phyloP scores from a whole-genome alignment of 2,888 invertebrate genomes.

The Microctonus hyperodae region DNA sequence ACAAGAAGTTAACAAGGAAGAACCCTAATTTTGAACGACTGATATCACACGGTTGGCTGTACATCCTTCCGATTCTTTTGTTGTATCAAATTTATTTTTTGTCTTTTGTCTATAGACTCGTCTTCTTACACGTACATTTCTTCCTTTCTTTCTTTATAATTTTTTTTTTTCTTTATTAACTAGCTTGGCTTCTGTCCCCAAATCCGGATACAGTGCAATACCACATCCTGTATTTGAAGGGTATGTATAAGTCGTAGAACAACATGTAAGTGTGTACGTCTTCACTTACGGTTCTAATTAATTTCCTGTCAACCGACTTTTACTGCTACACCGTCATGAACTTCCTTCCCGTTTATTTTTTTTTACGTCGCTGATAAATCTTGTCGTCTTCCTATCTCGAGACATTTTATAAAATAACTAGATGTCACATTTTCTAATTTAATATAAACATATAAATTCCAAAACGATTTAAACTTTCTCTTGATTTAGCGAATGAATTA shows the following conservation, averaged over 20 bases:
- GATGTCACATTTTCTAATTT: background rate
- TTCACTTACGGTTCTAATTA: constrained; percentile 44
- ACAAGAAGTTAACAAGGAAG: constrained; percentile 8
- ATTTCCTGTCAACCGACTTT: constrained; percentile 43
- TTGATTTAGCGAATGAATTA: background rate
- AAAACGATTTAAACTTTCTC: too few relatives aligned
- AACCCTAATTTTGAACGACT: constrained; percentile 17
- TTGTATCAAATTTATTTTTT: constrained; percentile 26
- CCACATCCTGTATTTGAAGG: constrained; percentile 47
- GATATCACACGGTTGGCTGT: constrained; percentile 46
- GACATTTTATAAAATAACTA: background rate
- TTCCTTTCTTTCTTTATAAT: too few relatives aligned
- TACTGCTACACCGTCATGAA: constrained; percentile 19
- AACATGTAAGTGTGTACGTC: constrained; percentile 37
- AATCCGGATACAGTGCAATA: constrained; percentile 40
- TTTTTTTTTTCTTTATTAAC: constrained; percentile 18
- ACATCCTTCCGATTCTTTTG: constrained; percentile 47
- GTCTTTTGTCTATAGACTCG: constrained; percentile 14
- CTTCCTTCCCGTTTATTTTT: constrained; percentile 22
- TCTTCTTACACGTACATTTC: too few relatives aligned
- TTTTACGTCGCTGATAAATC: background rate
- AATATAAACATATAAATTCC: too few relatives aligned
- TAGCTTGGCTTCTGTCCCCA: constrained; percentile 32
- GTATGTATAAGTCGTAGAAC: constrained; percentile 29
- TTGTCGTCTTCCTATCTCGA: too few relatives aligned